Percentiles rank a stretch among this genome's conserved stretches.
phyloP scores from a whole-genome alignment of 2,888 invertebrate genomes.

The Blera fallax region DNA sequence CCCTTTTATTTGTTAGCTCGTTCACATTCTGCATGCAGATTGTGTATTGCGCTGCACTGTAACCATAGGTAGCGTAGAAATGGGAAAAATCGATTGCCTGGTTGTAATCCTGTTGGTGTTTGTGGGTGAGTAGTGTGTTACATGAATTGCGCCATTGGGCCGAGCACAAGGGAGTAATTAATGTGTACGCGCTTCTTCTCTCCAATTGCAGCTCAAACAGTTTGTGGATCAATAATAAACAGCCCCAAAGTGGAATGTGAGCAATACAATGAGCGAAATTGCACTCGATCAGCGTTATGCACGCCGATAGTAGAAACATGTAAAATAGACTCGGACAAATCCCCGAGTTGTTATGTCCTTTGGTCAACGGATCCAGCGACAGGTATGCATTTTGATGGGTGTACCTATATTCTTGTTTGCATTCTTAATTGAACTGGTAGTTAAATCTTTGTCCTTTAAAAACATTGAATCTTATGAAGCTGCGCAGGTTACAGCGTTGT shows the following conservation, averaged over 20 bases:
- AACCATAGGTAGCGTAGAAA: constrained; percentile 27
- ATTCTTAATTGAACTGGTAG: neutral
- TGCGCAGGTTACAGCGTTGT: constrained; percentile 51
- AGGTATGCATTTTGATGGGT: constrained; percentile 81
- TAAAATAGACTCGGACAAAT: constrained; percentile 86
- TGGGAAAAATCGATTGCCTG: constrained; percentile 70
- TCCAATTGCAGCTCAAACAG: constrained; percentile 58
- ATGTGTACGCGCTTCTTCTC: constrained; percentile 26
- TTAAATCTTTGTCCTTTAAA: neutral
- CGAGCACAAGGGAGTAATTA: constrained; percentile 28
- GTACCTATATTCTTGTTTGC: neutral
- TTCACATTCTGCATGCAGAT: constrained; percentile 37
- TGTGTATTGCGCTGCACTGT: constrained; percentile 35
- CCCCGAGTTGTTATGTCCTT: constrained; percentile 91
- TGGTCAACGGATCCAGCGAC: constrained; percentile 88
- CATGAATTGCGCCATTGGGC: constrained; percentile 60
- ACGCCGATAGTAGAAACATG: constrained; percentile 79
- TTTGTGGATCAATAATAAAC: constrained; percentile 69
- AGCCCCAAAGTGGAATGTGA: constrained; percentile 79
- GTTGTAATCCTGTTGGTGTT: constrained; percentile 69
- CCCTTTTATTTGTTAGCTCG: constrained; percentile 31
- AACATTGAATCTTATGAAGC: no score
- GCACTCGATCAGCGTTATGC: constrained; percentile 84
- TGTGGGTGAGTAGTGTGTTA: constrained; percentile 70
- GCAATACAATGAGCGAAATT: constrained; percentile 78